phyloP scores from a whole-genome alignment of 2,888 invertebrate genomes.

The Standfussiana lucernea region DNA sequence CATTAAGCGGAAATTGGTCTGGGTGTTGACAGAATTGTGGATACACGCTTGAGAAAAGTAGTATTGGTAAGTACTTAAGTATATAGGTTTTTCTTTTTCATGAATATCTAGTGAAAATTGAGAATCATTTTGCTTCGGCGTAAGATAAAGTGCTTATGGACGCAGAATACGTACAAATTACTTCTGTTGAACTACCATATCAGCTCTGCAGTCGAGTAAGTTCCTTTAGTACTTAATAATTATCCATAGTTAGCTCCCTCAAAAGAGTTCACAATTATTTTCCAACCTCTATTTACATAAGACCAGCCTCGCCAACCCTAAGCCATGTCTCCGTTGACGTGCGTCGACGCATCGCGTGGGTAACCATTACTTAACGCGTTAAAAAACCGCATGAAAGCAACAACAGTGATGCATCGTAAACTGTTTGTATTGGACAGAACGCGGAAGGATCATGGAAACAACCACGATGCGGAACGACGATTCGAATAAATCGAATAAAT shows the following conservation, averaged over 20 bases:
- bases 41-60: background rate
- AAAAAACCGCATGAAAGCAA: constrained; percentile 84
- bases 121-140: background rate
- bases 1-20: constrained; percentile 6
- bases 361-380: constrained; percentile 76
- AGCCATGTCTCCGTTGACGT: constrained; percentile 65
- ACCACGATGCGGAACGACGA: constrained; percentile 74
- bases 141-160: background rate
- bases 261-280: background rate
- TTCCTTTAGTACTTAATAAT: background rate
- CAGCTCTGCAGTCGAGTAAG: background rate
- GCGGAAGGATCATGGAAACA: constrained; percentile 77
- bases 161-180: no score
- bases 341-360: constrained; percentile 80
- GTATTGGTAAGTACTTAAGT: no score
- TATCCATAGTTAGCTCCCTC: background rate
- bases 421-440: constrained; percentile 71
- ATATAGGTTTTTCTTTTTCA: background rate
- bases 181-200: background rate
- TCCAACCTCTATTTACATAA: constrained; percentile 34
- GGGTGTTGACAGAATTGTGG: background rate
- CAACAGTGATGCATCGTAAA: constrained; percentile 82
- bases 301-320: constrained; percentile 53
- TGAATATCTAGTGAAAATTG: background rate
- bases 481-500: constrained; percentile 75